Conservation (phyloP, 2,797 vertebrate species). For the Centropyge bicolor region DNA sequence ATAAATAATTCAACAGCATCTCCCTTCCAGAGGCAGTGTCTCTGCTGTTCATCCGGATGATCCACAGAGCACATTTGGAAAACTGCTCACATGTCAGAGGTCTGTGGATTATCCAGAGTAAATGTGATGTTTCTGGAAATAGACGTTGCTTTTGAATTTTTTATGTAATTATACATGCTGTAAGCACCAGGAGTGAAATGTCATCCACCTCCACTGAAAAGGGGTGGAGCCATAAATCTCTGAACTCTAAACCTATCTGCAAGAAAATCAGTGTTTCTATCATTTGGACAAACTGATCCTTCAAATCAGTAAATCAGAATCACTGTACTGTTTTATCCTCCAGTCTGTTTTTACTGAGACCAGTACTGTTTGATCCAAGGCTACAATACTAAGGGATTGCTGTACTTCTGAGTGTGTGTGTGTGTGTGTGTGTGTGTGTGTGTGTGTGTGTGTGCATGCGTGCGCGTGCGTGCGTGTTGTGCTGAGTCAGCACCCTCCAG, state of each 20-base stretch:
- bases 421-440: slow-evolving; percentile 11
- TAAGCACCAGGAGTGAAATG: background rate
- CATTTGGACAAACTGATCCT: background rate
- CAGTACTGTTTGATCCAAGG: slow-evolving; percentile 22
- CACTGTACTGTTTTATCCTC: background rate
- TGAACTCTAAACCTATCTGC: background rate
- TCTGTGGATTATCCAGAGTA: background rate
- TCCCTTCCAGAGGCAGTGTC: too few relatives aligned
- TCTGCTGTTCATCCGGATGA: background rate
- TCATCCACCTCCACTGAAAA: background rate
- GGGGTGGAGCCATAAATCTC: background rate
- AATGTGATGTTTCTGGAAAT: background rate
- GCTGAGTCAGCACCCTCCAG: slow-evolving; percentile 80
- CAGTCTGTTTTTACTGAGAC: slow-evolving; percentile 11
- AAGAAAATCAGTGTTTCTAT: slow-evolving; percentile 1
- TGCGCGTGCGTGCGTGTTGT: slow-evolving; percentile 51
- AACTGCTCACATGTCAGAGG: background rate
- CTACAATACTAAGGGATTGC: slow-evolving; percentile 10
- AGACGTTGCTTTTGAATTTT: background rate
- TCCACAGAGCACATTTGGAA: background rate
- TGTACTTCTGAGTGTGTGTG: slow-evolving; percentile 1
- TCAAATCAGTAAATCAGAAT: slow-evolving; percentile 5
- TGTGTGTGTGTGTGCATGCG: slow-evolving; percentile 30
- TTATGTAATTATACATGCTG: background rate
- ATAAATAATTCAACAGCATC: background rate